These are phyloP conservation scores for Ormyrus pomaceus DNA, from an alignment of 2,888 invertebrate genomes.

Conservation along the genomic window DNA sequence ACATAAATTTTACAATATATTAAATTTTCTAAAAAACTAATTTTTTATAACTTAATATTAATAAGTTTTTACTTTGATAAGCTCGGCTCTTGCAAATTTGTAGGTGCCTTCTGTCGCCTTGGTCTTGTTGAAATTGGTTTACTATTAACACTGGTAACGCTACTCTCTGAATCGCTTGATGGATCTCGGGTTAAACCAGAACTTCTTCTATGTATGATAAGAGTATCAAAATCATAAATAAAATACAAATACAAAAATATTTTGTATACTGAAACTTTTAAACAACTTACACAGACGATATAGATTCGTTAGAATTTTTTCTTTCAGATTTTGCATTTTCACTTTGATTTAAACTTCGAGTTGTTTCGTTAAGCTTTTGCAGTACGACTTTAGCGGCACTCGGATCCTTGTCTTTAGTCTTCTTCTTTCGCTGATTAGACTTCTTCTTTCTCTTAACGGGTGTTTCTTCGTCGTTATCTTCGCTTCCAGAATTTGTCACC, in stretches of 20 bases:
- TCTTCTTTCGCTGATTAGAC: constrained; percentile 51
- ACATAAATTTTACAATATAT: constrained; percentile 28
- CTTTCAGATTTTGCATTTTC: constrained; percentile 9
- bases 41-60: background rate
- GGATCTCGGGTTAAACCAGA: constrained; percentile 41
- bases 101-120: constrained; percentile 66
- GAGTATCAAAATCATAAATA: background rate
- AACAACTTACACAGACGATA: constrained; percentile 37
- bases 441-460: constrained; percentile 51
- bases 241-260: background rate
- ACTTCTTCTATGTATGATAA: constrained; percentile 29
- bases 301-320: constrained; percentile 40
- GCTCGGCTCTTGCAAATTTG: constrained; percentile 66
- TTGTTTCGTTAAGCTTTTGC: constrained; percentile 64
- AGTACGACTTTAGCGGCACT: constrained; percentile 69
- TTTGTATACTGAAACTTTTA: background rate
- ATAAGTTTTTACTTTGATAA: constrained; percentile 62
- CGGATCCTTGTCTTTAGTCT: constrained; percentile 60
- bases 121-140: constrained; percentile 60
- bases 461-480: constrained; percentile 27
- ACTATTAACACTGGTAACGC: constrained; percentile 59
- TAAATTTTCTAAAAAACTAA: background rate
- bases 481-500: background rate
- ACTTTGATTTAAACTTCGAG: constrained; percentile 5
- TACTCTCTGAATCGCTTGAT: constrained; percentile 65